Conservation (phyloP, 2,888 invertebrate species). For the Alentia gelatinosa region DNA sequence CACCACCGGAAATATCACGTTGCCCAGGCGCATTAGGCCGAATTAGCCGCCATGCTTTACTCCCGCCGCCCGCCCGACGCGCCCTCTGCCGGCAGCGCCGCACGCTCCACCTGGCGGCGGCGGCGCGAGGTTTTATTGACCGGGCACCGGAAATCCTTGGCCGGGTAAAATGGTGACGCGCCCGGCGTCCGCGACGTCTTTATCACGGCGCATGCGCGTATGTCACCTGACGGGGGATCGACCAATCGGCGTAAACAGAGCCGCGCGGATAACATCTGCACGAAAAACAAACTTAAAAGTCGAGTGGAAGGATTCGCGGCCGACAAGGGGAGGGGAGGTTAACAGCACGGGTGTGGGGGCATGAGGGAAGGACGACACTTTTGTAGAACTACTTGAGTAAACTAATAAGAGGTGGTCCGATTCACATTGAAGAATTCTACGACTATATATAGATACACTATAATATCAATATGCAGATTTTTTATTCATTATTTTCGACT, state of each 20-base stretch:
- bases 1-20: conserved; percentile 33
- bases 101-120: conserved; percentile 7
- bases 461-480: too few relatives aligned
- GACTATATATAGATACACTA: too few relatives aligned
- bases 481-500: too few relatives aligned
- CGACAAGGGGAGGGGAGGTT: too few relatives aligned
- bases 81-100: not conserved
- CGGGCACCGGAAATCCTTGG: not conserved
- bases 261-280: too few relatives aligned
- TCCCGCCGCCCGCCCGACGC: not conserved
- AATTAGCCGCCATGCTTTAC: conserved; percentile 9
- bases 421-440: too few relatives aligned
- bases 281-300: too few relatives aligned
- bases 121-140: conserved; percentile 15
- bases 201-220: not conserved
- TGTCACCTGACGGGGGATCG: not conserved
- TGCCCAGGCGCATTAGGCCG: not conserved
- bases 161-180: not conserved
- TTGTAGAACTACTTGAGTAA: too few relatives aligned
- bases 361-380: too few relatives aligned
- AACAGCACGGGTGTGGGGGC: too few relatives aligned
- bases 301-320: too few relatives aligned
- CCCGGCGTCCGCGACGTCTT: not conserved
- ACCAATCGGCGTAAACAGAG: not conserved
- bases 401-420: too few relatives aligned